Evolutionary conservation across 1,140 invertebrate species (phyloP).

Genomic region (Laupala kohalensis): DNA sequence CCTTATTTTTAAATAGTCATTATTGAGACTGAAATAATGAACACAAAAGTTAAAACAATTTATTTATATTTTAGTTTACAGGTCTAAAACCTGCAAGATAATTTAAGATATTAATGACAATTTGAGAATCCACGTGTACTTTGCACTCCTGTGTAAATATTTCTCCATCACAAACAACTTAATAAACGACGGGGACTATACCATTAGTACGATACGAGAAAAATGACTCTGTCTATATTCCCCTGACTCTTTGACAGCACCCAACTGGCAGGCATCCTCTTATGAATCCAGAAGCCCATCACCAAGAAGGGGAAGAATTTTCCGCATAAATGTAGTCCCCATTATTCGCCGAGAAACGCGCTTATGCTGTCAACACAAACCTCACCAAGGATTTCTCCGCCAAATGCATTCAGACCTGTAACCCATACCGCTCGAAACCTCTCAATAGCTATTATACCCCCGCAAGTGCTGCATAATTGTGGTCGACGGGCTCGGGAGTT

Average conservation of each 20-base stretch:
- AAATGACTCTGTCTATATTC: no score
- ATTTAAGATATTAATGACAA: no score
- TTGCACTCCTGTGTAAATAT: no score
- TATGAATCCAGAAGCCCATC: neutral
- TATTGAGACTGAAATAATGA: neutral
- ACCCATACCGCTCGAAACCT: neutral
- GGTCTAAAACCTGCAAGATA: neutral
- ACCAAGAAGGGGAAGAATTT: neutral
- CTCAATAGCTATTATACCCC: neutral
- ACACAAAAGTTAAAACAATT: no score
- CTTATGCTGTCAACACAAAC: neutral
- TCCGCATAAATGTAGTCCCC: neutral
- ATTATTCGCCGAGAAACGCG: neutral
- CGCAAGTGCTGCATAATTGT: neutral
- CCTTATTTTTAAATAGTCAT: neutral
- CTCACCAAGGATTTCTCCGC: neutral
- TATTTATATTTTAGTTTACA: neutral
- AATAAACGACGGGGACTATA: no score
- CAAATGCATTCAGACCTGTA: neutral
- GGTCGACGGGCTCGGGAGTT: neutral
- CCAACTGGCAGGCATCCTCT: neutral
- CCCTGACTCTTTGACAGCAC: neutral
- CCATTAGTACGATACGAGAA: no score
- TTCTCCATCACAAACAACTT: no score
- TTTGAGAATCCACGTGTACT: no score